Percentiles rank a stretch among this genome's conserved stretches.
phyloP scores from a whole-genome alignment of 2,797 vertebrate species.

The Pseudomugil tenellus region DNA sequence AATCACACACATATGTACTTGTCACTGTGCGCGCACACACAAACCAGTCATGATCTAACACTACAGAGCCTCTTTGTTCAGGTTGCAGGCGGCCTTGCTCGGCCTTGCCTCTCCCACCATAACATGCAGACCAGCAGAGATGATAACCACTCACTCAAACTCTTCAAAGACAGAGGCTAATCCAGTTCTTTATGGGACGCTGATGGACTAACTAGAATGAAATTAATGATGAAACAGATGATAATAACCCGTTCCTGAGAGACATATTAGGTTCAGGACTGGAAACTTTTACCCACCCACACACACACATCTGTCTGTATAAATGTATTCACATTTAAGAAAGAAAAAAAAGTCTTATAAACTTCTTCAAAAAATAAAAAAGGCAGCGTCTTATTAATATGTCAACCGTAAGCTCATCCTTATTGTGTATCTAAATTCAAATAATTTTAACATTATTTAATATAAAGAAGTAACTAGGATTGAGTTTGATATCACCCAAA shows the following conservation, averaged over 20 bases:
- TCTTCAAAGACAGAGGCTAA: slow-evolving; percentile 72
- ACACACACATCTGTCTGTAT: neutral
- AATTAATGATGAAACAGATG: slow-evolving; percentile 44
- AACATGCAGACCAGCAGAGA: slow-evolving; percentile 58
- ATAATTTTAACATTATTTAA: slow-evolving; percentile 5
- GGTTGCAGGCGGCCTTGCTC: slow-evolving; percentile 48
- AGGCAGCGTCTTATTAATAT: neutral
- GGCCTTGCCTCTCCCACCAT: slow-evolving; percentile 59
- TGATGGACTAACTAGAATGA: slow-evolving; percentile 55
- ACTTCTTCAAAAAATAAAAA: neutral
- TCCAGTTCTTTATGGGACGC: slow-evolving; percentile 52
- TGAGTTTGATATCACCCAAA: slow-evolving; percentile 17
- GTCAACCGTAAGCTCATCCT: neutral
- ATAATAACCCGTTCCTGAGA: slow-evolving; percentile 57
- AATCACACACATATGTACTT: slow-evolving; percentile 59
- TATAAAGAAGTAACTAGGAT: neutral
- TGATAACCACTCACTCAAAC: slow-evolving; percentile 55
- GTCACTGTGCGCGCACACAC: slow-evolving; percentile 16
- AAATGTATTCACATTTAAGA: slow-evolving; percentile 8
- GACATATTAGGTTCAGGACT: slow-evolving; percentile 36
- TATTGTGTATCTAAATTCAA: slow-evolving; percentile 3
- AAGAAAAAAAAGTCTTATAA: neutral
- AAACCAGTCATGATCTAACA: slow-evolving; percentile 55
- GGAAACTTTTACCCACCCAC: slow-evolving; percentile 7
- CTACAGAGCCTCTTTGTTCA: slow-evolving; percentile 76